These are phyloP conservation scores for Hemiscyllium ocellatum DNA, from an alignment of 2,113 vertebrate species.

Conservation along the genomic window DNA sequence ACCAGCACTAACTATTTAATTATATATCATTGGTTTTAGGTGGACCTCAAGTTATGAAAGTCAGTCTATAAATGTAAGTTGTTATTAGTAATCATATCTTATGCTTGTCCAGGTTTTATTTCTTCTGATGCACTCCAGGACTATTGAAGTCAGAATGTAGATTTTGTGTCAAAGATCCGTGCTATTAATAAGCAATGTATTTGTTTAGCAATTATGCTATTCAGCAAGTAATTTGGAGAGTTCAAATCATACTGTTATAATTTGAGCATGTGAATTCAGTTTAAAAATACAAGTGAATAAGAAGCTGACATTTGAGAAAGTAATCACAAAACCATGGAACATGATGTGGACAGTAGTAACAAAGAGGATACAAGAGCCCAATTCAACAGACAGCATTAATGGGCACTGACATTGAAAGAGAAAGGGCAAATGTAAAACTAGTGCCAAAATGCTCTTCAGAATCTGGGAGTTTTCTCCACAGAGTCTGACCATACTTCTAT, in stretches of 20 bases:
- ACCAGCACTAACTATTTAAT: neutral
- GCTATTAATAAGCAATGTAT: neutral
- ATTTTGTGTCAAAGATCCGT: neutral
- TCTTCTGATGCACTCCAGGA: neutral
- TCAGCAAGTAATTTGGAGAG: neutral
- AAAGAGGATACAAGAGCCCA: conserved; percentile 73
- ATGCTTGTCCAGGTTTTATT: neutral
- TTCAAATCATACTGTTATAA: neutral
- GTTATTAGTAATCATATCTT: neutral
- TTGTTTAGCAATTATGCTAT: too few relatives aligned
- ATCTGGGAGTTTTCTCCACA: neutral
- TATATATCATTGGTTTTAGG: neutral
- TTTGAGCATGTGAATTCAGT: neutral
- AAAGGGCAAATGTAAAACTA: conserved; percentile 57
- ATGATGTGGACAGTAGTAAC: conserved; percentile 85
- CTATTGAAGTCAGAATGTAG: neutral
- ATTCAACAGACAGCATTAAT: conserved; percentile 62
- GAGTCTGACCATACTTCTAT: neutral
- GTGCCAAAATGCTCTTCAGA: neutral
- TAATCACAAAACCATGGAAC: neutral
- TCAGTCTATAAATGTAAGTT: neutral
- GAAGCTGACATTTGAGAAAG: neutral
- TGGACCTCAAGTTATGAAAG: neutral
- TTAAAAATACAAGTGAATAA: neutral
- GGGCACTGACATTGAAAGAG: conserved; percentile 61